Conservation (phyloP, 2,797 vertebrate species). For the Myotis pilosus region DNA sequence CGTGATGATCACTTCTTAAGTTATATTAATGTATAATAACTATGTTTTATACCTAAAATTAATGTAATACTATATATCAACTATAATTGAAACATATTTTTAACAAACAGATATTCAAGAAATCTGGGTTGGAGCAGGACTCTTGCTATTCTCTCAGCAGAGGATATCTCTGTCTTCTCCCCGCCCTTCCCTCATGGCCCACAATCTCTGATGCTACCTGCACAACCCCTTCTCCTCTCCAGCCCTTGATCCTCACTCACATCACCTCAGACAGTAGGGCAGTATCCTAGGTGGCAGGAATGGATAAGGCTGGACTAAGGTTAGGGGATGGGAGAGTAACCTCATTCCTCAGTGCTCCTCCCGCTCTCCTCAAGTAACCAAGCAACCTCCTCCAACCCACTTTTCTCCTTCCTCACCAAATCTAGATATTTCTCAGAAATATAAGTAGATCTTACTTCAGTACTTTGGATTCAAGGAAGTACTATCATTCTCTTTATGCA, state of each 20-base stretch:
- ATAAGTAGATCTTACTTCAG: not conserved
- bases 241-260: not conserved
- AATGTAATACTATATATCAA: no score
- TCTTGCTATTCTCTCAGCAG: not conserved
- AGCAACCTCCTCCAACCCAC: not conserved
- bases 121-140: not conserved
- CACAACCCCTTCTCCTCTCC: not conserved
- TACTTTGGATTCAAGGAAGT: not conserved
- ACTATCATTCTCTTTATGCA: not conserved
- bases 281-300: not conserved
- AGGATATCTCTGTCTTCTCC: not conserved
- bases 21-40: no score
- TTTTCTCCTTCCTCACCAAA: not conserved
- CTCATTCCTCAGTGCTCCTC: not conserved
- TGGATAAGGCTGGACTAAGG: not conserved
- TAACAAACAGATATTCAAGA: not conserved
- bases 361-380: not conserved
- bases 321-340: not conserved
- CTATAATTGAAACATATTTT: no score
- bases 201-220: not conserved
- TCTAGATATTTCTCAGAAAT: not conserved
- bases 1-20: no score
- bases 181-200: not conserved
- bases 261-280: rapidly evolving
- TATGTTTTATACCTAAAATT: no score